Evolutionary conservation across 2,113 vertebrate genomes (phyloP).

Genomic region (Patagioenas fasciata): DNA sequence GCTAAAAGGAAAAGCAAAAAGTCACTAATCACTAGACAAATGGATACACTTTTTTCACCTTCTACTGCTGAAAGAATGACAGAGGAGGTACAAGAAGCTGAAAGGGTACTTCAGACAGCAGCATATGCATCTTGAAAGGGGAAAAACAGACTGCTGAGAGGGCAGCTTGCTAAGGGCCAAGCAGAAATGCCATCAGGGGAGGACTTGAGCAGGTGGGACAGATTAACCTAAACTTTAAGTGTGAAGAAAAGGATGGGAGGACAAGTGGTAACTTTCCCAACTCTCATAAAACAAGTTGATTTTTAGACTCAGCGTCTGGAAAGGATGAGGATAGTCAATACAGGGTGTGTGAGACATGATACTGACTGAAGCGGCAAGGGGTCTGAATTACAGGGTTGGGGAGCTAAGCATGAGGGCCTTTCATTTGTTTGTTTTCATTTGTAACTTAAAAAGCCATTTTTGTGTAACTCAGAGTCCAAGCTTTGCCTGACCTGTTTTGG

Average conservation of each 20-base stretch:
- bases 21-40: constrained; percentile 29
- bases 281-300: background rate
- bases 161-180: background rate
- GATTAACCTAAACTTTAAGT: background rate
- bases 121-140: background rate
- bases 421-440: background rate
- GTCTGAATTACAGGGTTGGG: background rate
- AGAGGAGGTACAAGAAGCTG: background rate
- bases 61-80: background rate
- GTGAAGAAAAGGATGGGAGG: background rate
- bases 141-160: background rate
- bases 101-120: background rate
- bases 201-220: background rate
- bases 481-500: background rate
- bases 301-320: background rate
- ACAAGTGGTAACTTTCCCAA: background rate
- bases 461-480: background rate
- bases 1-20: constrained; percentile 44
- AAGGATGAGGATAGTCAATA: background rate
- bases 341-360: background rate
- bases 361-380: background rate
- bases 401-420: background rate
- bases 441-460: background rate
- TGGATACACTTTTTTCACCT: background rate
- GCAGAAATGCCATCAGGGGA: background rate